Base-by-base conservation (phyloP, 1,140 invertebrate genomes). In the Hypsibius dujardini region DNA sequence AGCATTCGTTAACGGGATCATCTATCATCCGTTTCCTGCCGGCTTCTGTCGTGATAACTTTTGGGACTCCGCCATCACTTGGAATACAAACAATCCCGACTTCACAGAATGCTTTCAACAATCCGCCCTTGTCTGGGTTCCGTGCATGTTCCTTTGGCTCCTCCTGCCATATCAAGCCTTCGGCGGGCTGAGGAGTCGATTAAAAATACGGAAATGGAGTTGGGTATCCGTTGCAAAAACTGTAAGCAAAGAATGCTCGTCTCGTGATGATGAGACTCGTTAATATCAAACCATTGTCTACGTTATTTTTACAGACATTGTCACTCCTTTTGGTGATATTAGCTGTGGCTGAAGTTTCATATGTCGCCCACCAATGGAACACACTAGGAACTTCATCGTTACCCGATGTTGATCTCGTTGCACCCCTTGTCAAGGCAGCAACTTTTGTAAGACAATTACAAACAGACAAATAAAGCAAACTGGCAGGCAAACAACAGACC, bases 181-280 rank as follows among this genome's bases (percentile, higher is more conserved):
- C 77, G 89, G 89, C 75, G 83, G 92, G 72, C 76, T 86, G 70
- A 84, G 84, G 72, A 92, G 88, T 75, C 86, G 86, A 79, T 84
- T 85, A 75, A 84, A 82, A 77, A 85, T 89, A 78, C 86, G 93
- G 77, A 89, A 89, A 75, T 90, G 86, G 84, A 89, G 86, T 75
- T 85, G 85, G 79, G 79, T 88, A 73, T 92, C 89, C 79, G 83
- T 88, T 74, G 80, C 80, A 73, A 93, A 93, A 84, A 79, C 88
- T 76, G 81, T 90, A 75, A 82, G 89, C 50, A 56, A n/a, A n/a
- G n/a, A n/a, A n/a, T n/a, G n/a, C n/a, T n/a, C n/a, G n/a, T n/a
- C n/a, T n/a, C n/a, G n/a, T n/a, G n/a, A n/a, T n/a, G n/a, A n/a
- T n/a, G n/a, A n/a, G n/a, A n/a, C n/a, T n/a, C n/a, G n/a, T n/a